phyloP scores from a whole-genome alignment of 2,113 vertebrate genomes.

The Halcyon malimbica region DNA sequence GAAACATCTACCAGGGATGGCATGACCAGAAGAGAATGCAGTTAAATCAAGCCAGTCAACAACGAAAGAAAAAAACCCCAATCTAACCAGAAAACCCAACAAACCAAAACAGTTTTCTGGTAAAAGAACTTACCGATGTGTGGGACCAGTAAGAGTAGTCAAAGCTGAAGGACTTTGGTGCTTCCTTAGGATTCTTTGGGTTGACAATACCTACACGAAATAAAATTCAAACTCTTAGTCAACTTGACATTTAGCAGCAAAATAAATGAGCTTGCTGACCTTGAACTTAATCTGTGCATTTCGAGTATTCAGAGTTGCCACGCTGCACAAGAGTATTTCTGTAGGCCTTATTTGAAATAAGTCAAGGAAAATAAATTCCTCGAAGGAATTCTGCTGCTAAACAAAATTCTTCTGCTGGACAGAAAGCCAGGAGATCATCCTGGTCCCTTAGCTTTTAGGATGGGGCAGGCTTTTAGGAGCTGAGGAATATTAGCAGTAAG shows the following conservation, averaged over 20 bases:
- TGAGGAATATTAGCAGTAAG: background rate
- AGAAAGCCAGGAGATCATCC: background rate
- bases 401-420: background rate
- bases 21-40: background rate
- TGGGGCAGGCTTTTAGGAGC: background rate
- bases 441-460: background rate
- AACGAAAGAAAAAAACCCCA: background rate
- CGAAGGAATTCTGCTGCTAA: background rate
- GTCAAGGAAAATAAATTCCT: background rate
- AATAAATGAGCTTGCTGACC: background rate
- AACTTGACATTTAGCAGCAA: background rate
- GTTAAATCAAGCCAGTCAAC: background rate
- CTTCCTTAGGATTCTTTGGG: slow-evolving; percentile 98
- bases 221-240: slow-evolving; percentile 19
- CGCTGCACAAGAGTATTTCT: background rate
- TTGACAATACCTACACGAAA: slow-evolving; percentile 89
- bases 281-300: background rate
- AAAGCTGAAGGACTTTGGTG: slow-evolving; percentile 98
- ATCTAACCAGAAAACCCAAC: background rate
- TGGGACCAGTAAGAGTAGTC: slow-evolving; percentile 99
- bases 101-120: background rate
- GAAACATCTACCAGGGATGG: background rate
- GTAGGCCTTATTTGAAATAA: background rate
- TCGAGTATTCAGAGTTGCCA: background rate
- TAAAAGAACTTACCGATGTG: slow-evolving; percentile 86